Evolutionary conservation across 2,113 vertebrate genomes (phyloP), one percentile per base, ranked within the genome.

Genomic region (Phycodurus eques): DNA sequence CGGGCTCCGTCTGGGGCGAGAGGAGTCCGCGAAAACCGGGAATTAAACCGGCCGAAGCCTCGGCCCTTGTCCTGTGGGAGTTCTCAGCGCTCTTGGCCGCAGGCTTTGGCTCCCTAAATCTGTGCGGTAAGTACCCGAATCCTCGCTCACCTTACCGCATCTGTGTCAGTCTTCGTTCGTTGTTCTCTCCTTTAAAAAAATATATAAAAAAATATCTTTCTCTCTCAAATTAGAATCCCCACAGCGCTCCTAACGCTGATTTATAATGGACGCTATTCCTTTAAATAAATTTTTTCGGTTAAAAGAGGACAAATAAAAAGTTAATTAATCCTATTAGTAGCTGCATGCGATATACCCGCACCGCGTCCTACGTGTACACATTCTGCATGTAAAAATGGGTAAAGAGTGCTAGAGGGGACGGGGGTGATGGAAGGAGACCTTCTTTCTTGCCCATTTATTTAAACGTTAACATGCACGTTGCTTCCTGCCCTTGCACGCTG

Each of bases 61-160:
- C 67, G 67, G 39, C 1, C 71, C 13, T 70, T 47, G 49, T 43
- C 12, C 15, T 66, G 4, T 57, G 68, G 62, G 68, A 71, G 70
- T 49, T 15, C 2, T 39, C 33, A 17, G 31, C 57, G 54, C 73
- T 4, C 56, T 39, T 43, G 76, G 59, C 74, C 75, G 81, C 75
- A 61, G 73, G 27, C 33, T 69, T 63, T 73, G 43, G 59, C 43
- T 71, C 72, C 67, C 9, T 8, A 59, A 69, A 61, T 42, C 73
- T 77, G 56, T 79, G 62, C 83, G 39, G 88, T 89, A 63, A 88
- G 88, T 89, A 67, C 71, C 82, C 64, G 64, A 13, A 53, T 74
- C 53, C 74, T 60, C 61, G 67, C 39, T 70, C 80, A 71, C 64
- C 64, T 73, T 4, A 71, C 62, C 68, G 74, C 77, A 82, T 84